Conservation (phyloP, 2,113 vertebrate species). For the Microcebus griseorufus region DNA sequence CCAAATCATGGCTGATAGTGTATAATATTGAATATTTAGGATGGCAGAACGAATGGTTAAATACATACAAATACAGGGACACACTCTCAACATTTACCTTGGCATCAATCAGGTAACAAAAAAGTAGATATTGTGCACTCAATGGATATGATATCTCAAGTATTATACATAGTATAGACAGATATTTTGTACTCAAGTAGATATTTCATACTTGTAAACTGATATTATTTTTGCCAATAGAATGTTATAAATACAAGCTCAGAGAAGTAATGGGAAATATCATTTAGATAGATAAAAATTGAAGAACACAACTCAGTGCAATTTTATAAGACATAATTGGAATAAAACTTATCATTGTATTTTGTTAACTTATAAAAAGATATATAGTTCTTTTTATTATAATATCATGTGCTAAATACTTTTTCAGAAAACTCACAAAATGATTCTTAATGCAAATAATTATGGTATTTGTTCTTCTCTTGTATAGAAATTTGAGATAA, state of each 20-base stretch:
- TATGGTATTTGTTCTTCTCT: background rate
- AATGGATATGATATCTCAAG: background rate
- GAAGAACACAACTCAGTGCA: background rate
- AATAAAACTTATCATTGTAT: background rate
- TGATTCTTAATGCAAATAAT: background rate
- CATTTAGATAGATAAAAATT: constrained; percentile 55
- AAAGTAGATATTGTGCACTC: background rate
- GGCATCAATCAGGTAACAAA: background rate
- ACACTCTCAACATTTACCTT: background rate
- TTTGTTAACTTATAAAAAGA: background rate
- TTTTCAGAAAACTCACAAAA: background rate
- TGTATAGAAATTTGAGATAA: background rate
- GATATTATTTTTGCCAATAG: constrained; percentile 1
- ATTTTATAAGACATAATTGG: background rate
- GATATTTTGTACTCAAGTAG: background rate
- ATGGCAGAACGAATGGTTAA: background rate
- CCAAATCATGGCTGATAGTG: background rate
- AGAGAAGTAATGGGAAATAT: constrained; percentile 58
- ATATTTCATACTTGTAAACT: background rate
- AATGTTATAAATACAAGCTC: constrained; percentile 43
- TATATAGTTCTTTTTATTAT: background rate
- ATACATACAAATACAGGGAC: too few relatives aligned
- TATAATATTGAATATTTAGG: background rate
- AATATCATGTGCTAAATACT: background rate
- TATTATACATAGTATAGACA: background rate